These are phyloP conservation scores for Ephialtes manifestator DNA, from an alignment of 2,888 invertebrate species.

Conservation along the genomic window DNA sequence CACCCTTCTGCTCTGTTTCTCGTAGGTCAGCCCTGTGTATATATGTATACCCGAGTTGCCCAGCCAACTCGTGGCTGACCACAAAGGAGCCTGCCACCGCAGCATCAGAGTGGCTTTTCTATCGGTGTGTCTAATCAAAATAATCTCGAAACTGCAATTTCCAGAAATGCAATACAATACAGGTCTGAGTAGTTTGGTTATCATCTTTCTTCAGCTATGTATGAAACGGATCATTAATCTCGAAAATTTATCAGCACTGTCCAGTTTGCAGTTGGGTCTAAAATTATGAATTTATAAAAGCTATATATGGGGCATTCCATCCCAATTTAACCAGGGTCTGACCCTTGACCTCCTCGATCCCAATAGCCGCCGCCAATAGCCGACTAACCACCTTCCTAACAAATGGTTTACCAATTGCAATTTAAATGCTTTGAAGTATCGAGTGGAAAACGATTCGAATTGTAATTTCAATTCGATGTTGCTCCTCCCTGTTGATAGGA, in stretches of 20 bases:
- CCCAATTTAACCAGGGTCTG: no score
- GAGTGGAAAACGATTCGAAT: no score
- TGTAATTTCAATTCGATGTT: no score
- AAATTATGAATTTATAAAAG: no score
- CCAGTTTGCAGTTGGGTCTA: neutral
- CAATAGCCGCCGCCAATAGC: no score
- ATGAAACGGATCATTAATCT: neutral
- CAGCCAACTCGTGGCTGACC: neutral
- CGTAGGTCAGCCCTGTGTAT: conserved; percentile 10
- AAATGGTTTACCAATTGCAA: no score
- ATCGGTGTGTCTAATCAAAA: conserved; percentile 65
- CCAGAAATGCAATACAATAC: conserved; percentile 44
- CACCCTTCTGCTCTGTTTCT: conserved; percentile 31
- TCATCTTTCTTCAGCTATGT: neutral
- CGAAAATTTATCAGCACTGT: neutral
- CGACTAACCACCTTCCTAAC: no score
- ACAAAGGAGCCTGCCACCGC: neutral
- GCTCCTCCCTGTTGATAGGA: no score
- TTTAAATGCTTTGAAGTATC: no score
- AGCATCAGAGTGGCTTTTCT: conserved; percentile 42
- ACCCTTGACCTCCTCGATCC: no score
- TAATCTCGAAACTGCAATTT: conserved; percentile 67
- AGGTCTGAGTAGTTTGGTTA: neutral
- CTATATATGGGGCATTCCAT: no score
- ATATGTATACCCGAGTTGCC: neutral